Evolutionary conservation across 2,113 vertebrate species (phyloP), one percentile per base, ranked within the genome.

Genomic region (Xyliphius kryptos): DNA sequence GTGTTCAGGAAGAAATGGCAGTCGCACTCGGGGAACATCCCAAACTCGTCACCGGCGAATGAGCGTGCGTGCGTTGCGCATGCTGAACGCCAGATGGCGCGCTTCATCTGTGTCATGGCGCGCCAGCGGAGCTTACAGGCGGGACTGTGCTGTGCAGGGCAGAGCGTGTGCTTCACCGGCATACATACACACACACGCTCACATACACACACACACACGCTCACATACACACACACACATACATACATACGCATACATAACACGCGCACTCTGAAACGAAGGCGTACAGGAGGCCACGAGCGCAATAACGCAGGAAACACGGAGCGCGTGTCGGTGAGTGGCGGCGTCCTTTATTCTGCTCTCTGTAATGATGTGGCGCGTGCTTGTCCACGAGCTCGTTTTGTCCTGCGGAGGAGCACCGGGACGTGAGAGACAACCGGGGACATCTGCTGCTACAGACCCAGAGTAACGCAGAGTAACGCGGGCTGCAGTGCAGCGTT

Each of bases 81-180:
- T 47, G 3, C 58, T 50, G 44, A 21, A 44, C 58, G 16, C 46
- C 47, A 61, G 59, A 47, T 50, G 59, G 59, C 46, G 59, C 46
- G 12, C 46, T 4, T 44, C n/a, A 32, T 14, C 17, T 56, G 51
- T 64, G 62, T 41, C 50, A 37, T 37, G 15, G 21, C 36, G 49
- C 52, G 62, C 52, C 51, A 55, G 50, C 48, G 52, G 26, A 19
- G 40, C 9, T 6, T 13, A 40, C 21, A 7, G 50, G 37, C 40
- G 6, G 50, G 50, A 46, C 50, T 53, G 52, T 41, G 51, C 43
- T 38, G 40, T 47, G 41, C 22, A 55, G 40, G 52, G 17, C 50
- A 55, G 50, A 32, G 52, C 62, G 62, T 47, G 47, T 38, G 20
- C 21, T 22, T 36, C 47, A 54, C 40, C 20, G 22, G 52, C 32